Evolutionary conservation across 2,113 vertebrate genomes (phyloP).

Genomic region (Sebastes schlegelii): DNA sequence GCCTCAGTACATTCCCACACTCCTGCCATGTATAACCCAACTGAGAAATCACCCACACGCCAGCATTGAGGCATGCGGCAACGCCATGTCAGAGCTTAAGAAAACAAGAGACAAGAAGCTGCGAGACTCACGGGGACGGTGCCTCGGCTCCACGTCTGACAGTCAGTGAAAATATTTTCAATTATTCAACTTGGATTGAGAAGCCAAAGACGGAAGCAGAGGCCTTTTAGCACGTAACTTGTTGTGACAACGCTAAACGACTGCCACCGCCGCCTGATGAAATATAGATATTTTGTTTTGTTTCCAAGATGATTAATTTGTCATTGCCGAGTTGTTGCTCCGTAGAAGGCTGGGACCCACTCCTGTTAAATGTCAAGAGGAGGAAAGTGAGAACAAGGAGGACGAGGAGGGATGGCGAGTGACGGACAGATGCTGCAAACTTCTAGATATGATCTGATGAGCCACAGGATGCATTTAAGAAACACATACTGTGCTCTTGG

Average conservation of each 20-base stretch:
- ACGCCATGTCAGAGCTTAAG: constrained; percentile 57
- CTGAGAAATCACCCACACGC: constrained; percentile 50
- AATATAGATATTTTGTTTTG: constrained; percentile 69
- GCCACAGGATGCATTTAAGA: not conserved
- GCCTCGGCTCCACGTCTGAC: constrained; percentile 36
- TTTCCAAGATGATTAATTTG: constrained; percentile 62
- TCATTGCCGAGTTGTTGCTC: constrained; percentile 32
- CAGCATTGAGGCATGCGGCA: constrained; percentile 31
- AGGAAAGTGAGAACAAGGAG: constrained; percentile 18
- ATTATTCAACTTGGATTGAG: constrained; percentile 71
- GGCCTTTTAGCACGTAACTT: constrained; percentile 61
- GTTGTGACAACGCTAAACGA: constrained; percentile 67
- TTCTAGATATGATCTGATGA: not conserved
- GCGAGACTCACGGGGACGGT: constrained; percentile 27
- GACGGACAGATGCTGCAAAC: not conserved
- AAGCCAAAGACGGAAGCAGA: constrained; percentile 34
- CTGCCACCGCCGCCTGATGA: constrained; percentile 47
- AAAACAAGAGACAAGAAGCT: constrained; percentile 44
- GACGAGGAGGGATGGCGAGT: not conserved
- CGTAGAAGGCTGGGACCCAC: not conserved
- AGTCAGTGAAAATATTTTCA: constrained; percentile 58
- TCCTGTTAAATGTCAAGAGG: constrained; percentile 6
- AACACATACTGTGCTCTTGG: not conserved
- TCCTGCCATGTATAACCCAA: constrained; percentile 42
- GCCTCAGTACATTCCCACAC: constrained; percentile 43